Conservation (phyloP, 2,888 invertebrate species). For the Eueremaeus valkanovi region DNA sequence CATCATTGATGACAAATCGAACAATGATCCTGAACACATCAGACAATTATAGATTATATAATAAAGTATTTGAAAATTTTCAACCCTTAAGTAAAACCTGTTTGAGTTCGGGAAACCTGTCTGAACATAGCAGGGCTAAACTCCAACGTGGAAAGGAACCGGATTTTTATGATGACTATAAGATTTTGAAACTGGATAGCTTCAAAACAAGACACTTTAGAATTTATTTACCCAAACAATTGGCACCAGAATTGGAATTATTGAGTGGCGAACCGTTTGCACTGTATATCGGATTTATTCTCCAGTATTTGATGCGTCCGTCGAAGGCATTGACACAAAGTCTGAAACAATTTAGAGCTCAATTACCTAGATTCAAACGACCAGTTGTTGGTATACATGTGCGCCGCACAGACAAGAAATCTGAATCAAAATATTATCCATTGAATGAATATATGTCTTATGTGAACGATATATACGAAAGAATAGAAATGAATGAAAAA, state of each 20-base stretch:
- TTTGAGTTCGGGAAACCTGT: constrained; percentile 52
- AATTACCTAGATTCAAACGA: constrained; percentile 44
- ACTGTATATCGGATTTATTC: constrained; percentile 80
- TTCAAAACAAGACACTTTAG: no score
- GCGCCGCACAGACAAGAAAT: constrained; percentile 68
- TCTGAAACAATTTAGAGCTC: constrained; percentile 40
- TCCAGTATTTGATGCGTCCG: not conserved
- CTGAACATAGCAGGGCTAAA: not conserved
- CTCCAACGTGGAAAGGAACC: no score
- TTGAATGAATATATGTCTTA: constrained; percentile 92
- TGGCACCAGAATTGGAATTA: constrained; percentile 67
- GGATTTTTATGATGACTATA: no score
- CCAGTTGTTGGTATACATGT: constrained; percentile 57
- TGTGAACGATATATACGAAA: constrained; percentile 80
- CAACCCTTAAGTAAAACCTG: constrained; percentile 83
- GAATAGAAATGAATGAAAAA: constrained; percentile 55
- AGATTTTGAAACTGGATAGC: no score
- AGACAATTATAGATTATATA: constrained; percentile 51
- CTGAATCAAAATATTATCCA: constrained; percentile 91
- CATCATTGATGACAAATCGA: not conserved
- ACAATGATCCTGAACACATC: not conserved
- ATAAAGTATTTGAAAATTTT: constrained; percentile 86
- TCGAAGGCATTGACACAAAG: constrained; percentile 72
- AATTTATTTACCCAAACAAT: constrained; percentile 85
- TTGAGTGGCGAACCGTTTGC: constrained; percentile 90